Percentiles rank a stretch among this genome's conserved stretches.
Evolutionary conservation across 1,140 invertebrate species (phyloP).

Genomic region (Dendroctonus valens): DNA sequence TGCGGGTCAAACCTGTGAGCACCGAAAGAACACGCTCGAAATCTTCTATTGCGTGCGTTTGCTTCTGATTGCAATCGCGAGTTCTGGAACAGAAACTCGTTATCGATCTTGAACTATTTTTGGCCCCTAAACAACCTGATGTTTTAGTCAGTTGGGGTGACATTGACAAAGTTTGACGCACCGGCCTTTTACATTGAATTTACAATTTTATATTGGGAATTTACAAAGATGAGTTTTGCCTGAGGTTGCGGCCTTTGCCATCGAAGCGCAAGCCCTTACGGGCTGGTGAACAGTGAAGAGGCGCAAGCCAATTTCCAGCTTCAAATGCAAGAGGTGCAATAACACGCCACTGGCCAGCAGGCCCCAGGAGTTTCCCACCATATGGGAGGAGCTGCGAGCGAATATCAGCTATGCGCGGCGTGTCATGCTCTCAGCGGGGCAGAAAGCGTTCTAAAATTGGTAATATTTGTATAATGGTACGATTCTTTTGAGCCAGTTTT

Average conservation of each 20-base stretch:
- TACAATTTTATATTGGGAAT: background rate
- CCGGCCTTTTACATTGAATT: background rate
- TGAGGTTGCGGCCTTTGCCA: background rate
- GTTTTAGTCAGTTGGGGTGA: background rate
- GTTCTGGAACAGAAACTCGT: too few species aligned
- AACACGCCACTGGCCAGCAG: background rate
- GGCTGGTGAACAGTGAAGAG: background rate
- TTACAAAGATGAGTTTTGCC: constrained; percentile 5
- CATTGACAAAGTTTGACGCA: background rate
- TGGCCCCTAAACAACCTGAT: background rate
- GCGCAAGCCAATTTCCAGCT: background rate
- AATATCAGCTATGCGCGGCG: constrained; percentile 48
- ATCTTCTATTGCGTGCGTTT: too few species aligned
- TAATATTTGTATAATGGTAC: too few species aligned
- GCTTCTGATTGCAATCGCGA: too few species aligned
- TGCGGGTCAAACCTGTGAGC: too few species aligned
- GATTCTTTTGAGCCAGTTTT: too few species aligned
- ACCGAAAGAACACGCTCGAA: too few species aligned
- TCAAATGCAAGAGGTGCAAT: constrained; percentile 1
- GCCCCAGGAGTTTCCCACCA: constrained; percentile 1
- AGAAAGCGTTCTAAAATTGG: too few species aligned
- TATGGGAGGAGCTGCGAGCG: constrained; percentile 62
- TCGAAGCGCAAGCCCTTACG: background rate
- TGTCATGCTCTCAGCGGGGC: too few species aligned
- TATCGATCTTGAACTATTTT: constrained; percentile 9